Percentiles rank a stretch among this genome's conserved stretches.
phyloP scores from a whole-genome alignment of 2,888 invertebrate species.

The Pomacea canaliculata region DNA sequence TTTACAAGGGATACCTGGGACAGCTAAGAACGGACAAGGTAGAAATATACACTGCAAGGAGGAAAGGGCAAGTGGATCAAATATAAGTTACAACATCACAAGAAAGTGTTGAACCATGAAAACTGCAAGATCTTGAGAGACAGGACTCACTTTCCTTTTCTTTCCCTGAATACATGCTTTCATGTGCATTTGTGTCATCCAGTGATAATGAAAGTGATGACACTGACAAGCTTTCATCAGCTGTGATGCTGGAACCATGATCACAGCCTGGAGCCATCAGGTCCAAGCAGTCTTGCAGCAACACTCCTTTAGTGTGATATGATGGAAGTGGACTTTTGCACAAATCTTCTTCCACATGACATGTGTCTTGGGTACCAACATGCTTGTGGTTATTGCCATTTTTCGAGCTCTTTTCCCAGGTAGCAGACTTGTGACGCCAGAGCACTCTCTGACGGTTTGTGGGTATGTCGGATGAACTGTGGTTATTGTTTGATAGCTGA shows the following conservation, averaged over 20 bases:
- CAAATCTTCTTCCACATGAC: background rate
- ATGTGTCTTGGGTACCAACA: background rate
- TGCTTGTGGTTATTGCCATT: conserved; percentile 4
- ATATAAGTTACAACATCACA: conserved; percentile 33
- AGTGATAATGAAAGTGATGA: conserved; percentile 8
- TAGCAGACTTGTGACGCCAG: conserved; percentile 29
- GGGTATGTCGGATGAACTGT: background rate
- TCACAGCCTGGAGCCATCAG: conserved; percentile 14
- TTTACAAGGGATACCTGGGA: no score
- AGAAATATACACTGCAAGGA: no score
- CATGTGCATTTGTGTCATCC: background rate
- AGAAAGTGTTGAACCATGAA: conserved; percentile 17
- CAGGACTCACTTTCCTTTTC: conserved; percentile 6
- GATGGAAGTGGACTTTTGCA: background rate
- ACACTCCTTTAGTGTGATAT: conserved; percentile 6
- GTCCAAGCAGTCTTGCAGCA: conserved; percentile 22
- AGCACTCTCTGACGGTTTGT: conserved; percentile 15
- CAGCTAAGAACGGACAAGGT: no score
- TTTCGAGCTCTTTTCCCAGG: conserved; percentile 36
- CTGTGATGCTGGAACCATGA: background rate
- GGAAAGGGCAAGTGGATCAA: background rate
- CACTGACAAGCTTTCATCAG: conserved; percentile 11
- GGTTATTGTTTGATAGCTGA: conserved; percentile 16
- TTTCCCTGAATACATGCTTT: background rate
- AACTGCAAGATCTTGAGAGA: conserved; percentile 16